Percentiles rank a stretch among this genome's conserved stretches.
These are phyloP conservation scores for Malurus elegans DNA, from an alignment of 2,113 vertebrate genomes.

Conservation along the genomic window DNA sequence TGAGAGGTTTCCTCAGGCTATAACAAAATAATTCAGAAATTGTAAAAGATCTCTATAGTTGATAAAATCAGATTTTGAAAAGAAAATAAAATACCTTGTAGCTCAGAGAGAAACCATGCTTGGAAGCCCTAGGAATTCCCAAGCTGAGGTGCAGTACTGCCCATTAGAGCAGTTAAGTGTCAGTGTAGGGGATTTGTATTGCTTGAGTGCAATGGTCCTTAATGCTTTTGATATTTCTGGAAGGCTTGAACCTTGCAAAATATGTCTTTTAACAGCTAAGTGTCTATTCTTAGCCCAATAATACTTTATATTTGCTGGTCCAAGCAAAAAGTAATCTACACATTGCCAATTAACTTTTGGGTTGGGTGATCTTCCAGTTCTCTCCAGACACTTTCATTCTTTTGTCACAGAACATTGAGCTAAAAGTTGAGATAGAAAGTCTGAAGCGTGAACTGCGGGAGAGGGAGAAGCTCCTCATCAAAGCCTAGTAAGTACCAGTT, in stretches of 20 bases:
- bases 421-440: slow-evolving; percentile 95
- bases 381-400: neutral
- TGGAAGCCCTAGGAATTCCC: neutral
- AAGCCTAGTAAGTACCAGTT: slow-evolving; percentile 87
- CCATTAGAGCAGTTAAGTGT: neutral
- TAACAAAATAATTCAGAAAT: neutral
- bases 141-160: neutral
- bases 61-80: neutral
- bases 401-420: slow-evolving; percentile 89
- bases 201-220: neutral
- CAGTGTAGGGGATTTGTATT: neutral
- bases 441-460: slow-evolving; percentile 91
- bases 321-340: neutral
- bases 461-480: slow-evolving; percentile 91
- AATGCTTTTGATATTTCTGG: neutral
- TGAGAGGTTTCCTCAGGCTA: neutral
- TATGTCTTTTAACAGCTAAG: neutral
- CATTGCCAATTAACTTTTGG: neutral
- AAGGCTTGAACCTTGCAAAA: neutral
- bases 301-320: neutral
- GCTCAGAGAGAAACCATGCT: neutral
- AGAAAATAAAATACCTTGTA: neutral
- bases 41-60: neutral
- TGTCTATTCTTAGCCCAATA: neutral
- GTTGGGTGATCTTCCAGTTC: neutral